Percentiles rank a stretch among this genome's conserved stretches.
phyloP scores from a whole-genome alignment of 2,113 vertebrate genomes.

The Notiomystis cincta region DNA sequence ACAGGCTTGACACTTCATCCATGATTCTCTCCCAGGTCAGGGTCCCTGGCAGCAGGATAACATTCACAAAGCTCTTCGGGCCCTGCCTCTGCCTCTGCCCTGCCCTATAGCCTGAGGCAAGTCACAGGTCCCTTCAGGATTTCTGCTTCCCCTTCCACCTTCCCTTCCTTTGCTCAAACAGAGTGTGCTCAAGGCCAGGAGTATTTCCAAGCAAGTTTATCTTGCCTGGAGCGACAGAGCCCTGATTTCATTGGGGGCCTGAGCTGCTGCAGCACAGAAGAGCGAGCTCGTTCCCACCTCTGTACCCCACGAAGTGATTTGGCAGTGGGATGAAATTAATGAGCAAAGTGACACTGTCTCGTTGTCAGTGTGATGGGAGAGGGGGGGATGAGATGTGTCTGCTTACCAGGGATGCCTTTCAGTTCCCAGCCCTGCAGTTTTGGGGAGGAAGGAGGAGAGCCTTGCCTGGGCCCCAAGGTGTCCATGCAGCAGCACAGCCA shows the following conservation, averaged over 20 bases:
- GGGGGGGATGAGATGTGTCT: not conserved
- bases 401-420: not conserved
- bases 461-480: not conserved
- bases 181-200: not conserved
- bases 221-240: not conserved
- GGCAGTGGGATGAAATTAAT: not conserved
- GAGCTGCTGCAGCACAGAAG: not conserved
- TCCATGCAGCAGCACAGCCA: not conserved
- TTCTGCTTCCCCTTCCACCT: constrained; percentile 11
- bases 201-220: not conserved
- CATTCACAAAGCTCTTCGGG: constrained; percentile 11
- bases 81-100: constrained; percentile 18
- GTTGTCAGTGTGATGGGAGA: not conserved
- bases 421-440: not conserved
- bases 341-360: not conserved
- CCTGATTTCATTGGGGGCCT: not conserved
- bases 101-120: constrained; percentile 34
- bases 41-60: not conserved
- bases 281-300: not conserved
- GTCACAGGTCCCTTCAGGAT: not conserved
- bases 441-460: not conserved
- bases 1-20: not conserved
- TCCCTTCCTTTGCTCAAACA: not conserved
- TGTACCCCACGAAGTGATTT: not conserved
- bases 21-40: not conserved